Evolutionary conservation across 1,140 invertebrate genomes (phyloP).

Genomic region (Dendrolimus punctatus): DNA sequence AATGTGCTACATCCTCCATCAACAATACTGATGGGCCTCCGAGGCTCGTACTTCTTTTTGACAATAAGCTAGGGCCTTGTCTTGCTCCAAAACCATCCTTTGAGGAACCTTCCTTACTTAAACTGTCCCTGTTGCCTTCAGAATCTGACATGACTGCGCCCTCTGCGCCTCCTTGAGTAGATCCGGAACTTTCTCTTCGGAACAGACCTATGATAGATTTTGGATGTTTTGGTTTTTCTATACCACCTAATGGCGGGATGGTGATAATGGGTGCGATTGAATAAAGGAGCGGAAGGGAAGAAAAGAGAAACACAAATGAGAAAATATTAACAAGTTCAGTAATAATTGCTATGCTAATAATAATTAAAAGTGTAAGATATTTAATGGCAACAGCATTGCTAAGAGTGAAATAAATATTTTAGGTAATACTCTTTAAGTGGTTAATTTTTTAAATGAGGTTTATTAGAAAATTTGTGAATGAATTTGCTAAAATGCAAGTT

Average conservation of each 20-base stretch:
- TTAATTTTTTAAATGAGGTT: no score
- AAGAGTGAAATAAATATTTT: no score
- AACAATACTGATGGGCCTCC: slow-evolving; percentile 69
- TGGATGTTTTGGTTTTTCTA: slow-evolving; percentile 80
- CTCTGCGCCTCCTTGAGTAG: slow-evolving; percentile 65
- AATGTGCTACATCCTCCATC: slow-evolving; percentile 71
- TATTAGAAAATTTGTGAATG: no score
- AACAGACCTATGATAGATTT: slow-evolving; percentile 83
- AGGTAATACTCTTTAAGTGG: no score
- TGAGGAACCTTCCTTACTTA: slow-evolving; percentile 39
- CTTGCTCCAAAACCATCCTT: slow-evolving; percentile 35
- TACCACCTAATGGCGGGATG: slow-evolving; percentile 72
- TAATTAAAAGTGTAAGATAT: slow-evolving; percentile 2
- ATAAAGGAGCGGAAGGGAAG: slow-evolving; percentile 23
- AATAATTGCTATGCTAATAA: slow-evolving; percentile 18
- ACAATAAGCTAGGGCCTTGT: slow-evolving; percentile 44
- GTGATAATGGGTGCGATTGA: slow-evolving; percentile 18
- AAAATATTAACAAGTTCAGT: slow-evolving; percentile 47
- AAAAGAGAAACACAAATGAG: slow-evolving; percentile 26
- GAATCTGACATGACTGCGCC: slow-evolving; percentile 63
- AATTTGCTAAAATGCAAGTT: no score
- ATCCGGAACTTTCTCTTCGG: slow-evolving; percentile 77
- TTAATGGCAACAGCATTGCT: no score
- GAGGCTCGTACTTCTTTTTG: slow-evolving; percentile 61
- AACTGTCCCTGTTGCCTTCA: slow-evolving; percentile 63